phyloP scores from a whole-genome alignment of 2,888 invertebrate genomes.

The Synergus itoensis region DNA sequence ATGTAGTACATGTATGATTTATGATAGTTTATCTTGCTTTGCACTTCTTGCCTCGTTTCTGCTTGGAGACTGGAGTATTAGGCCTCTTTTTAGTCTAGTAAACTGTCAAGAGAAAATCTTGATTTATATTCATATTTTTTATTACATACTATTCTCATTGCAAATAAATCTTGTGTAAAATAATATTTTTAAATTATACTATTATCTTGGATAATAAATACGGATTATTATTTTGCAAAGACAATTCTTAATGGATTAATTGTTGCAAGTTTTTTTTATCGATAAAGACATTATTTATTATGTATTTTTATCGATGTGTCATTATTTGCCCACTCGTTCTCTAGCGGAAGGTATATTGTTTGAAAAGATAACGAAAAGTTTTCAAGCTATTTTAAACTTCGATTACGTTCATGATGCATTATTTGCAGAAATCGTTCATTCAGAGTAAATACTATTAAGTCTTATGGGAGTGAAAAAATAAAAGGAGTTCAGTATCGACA shows the following conservation, averaged over 20 bases:
- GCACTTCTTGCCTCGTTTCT: not conserved
- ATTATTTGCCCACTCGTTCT: not conserved
- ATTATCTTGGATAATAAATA: too few species aligned
- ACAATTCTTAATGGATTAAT: too few species aligned
- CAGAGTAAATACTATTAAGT: not conserved
- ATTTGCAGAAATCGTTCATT: not conserved
- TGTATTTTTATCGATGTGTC: too few species aligned
- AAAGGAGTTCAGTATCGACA: too few species aligned
- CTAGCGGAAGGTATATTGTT: not conserved
- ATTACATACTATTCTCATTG: too few species aligned
- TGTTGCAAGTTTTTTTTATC: too few species aligned
- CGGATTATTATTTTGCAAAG: too few species aligned
- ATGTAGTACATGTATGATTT: not conserved
- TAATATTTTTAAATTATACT: too few species aligned
- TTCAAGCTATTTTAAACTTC: not conserved
- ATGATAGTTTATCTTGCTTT: conserved; percentile 10
- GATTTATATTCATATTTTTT: not conserved
- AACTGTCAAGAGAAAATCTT: not conserved
- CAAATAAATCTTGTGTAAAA: too few species aligned
- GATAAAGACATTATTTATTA: too few species aligned
- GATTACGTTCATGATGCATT: not conserved
- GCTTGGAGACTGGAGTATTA: not conserved
- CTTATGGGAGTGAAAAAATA: too few species aligned
- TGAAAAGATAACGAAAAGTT: not conserved
- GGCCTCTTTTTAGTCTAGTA: not conserved